Conservation (phyloP, 1,140 invertebrate genomes). For the Euwallacea fornicatus region DNA sequence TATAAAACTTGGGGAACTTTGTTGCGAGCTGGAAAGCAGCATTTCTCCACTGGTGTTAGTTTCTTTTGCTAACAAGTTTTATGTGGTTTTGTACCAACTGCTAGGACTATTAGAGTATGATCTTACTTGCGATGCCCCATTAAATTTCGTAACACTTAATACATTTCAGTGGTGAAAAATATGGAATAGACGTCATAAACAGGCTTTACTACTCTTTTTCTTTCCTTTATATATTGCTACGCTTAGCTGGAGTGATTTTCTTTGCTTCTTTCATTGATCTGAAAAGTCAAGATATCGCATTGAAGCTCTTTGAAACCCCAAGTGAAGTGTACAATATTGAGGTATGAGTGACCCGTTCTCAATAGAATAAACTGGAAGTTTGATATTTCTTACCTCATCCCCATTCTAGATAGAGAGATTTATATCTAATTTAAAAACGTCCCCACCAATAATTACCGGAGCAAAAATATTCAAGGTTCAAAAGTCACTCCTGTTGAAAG, state of each 20-base stretch:
- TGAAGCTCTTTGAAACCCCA: constrained; percentile 9
- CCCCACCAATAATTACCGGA: constrained; percentile 23
- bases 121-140: neutral
- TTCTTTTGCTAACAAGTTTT: constrained; percentile 28
- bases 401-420: constrained; percentile 33
- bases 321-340: constrained; percentile 27
- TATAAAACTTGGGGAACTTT: constrained; percentile 17
- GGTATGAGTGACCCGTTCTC: constrained; percentile 9
- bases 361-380: neutral
- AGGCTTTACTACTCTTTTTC: constrained; percentile 26
- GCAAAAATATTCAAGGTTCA: constrained; percentile 20
- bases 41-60: constrained; percentile 25
- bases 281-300: constrained; percentile 14
- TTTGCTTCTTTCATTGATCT: constrained; percentile 16
- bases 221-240: constrained; percentile 16
- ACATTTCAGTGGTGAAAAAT: constrained; percentile 8
- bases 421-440: constrained; percentile 10
- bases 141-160: neutral
- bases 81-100: constrained; percentile 25
- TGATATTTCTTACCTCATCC: neutral
- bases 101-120: constrained; percentile 20
- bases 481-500: constrained; percentile 27
- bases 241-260: constrained; percentile 17
- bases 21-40: constrained; percentile 15
- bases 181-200: constrained; percentile 5